Conservation (phyloP, 2,888 invertebrate genomes). For the Coelopa pilipes region DNA sequence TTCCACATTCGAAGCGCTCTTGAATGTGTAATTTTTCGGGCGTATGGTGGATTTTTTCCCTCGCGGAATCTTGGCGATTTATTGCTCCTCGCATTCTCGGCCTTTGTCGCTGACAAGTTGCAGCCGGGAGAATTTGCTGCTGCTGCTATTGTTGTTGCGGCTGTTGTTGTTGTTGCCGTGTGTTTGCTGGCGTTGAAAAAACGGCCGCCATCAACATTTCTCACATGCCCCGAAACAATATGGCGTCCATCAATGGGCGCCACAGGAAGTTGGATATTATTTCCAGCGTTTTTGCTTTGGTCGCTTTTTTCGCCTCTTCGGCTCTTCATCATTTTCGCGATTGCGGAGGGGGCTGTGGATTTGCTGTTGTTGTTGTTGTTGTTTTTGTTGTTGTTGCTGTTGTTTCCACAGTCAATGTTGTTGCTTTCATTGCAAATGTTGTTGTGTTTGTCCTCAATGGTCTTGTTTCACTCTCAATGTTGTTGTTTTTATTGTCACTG, state of each 20-base stretch:
- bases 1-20: not conserved
- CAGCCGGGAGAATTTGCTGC: not conserved
- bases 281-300: not conserved
- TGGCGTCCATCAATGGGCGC: conserved; percentile 24
- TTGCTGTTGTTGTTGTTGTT: too few relatives aligned
- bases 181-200: not conserved
- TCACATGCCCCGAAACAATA: conserved; percentile 14
- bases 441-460: too few relatives aligned
- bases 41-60: not conserved
- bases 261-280: conserved; percentile 16
- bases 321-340: too few relatives aligned
- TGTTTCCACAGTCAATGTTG: too few relatives aligned
- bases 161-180: too few relatives aligned
- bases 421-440: too few relatives aligned
- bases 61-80: not conserved
- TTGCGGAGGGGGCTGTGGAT: too few relatives aligned
- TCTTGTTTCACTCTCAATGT: too few relatives aligned
- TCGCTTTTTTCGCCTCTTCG: too few relatives aligned
- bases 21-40: not conserved
- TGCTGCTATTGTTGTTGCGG: not conserved
- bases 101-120: not conserved
- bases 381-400: too few relatives aligned
- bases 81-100: conserved; percentile 7
- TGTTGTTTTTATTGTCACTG: too few relatives aligned
- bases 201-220: not conserved